Evolutionary conservation across 2,888 invertebrate genomes (phyloP).

Genomic region (Patella ulyssiponensis): DNA sequence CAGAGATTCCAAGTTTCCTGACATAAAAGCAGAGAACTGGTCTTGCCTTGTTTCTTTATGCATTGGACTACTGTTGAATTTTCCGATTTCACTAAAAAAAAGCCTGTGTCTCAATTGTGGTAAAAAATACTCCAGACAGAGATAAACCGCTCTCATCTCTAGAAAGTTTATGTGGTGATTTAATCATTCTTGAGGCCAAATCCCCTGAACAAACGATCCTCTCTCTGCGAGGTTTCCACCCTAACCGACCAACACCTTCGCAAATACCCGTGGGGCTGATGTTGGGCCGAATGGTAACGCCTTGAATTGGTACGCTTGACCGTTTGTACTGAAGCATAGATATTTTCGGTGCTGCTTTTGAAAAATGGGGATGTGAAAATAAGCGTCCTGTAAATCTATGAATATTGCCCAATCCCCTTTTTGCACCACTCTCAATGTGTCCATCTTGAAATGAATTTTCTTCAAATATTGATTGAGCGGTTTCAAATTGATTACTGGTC

Average conservation of each 20-base stretch:
- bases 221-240: conserved; percentile 27
- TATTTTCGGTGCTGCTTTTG: not conserved
- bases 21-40: conserved; percentile 29
- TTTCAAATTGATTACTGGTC: conserved; percentile 35
- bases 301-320: not conserved
- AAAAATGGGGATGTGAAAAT: conserved; percentile 34
- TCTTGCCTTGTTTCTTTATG: conserved; percentile 39
- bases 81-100: conserved; percentile 33
- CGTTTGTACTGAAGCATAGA: not conserved
- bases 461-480: conserved; percentile 35
- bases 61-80: conserved; percentile 35
- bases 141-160: conserved; percentile 38
- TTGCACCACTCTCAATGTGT: conserved; percentile 28
- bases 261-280: conserved; percentile 27
- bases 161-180: conserved; percentile 36
- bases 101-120: not conserved
- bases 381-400: conserved; percentile 33
- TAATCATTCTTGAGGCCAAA: conserved; percentile 19
- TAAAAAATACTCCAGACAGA: conserved; percentile 21
- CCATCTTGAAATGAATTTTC: conserved; percentile 39
- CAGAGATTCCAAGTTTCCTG: conserved; percentile 34
- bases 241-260: conserved; percentile 30
- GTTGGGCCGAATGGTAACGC: not conserved
- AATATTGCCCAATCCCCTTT: conserved; percentile 34
- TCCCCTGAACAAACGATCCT: conserved; percentile 28